These are phyloP conservation scores for Aporophyla nigra DNA, from an alignment of 2,888 invertebrate genomes.

Conservation along the genomic window DNA sequence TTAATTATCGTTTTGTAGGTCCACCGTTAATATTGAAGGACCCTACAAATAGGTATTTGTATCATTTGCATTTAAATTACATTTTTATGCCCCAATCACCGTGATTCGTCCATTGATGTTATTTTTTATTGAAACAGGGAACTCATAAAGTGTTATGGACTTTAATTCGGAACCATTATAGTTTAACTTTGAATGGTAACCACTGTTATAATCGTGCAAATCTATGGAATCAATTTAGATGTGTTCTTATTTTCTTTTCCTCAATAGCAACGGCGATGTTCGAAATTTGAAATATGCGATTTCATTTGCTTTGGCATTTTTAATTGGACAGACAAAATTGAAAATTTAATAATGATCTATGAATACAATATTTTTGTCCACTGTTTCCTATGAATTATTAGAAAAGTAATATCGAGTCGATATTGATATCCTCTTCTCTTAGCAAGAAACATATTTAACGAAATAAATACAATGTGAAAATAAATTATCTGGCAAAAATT, in stretches of 20 bases:
- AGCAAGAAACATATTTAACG: too few relatives aligned
- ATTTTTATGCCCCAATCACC: slow-evolving; percentile 67
- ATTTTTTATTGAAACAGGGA: slow-evolving; percentile 53
- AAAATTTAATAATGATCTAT: too few relatives aligned
- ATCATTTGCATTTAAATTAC: slow-evolving; percentile 76
- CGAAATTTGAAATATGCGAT: not conserved
- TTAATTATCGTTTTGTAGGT: slow-evolving; percentile 30
- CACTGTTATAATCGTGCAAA: slow-evolving; percentile 12
- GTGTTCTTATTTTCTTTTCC: not conserved
- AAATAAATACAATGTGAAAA: too few relatives aligned
- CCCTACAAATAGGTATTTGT: slow-evolving; percentile 24
- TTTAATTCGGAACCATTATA: slow-evolving; percentile 11
- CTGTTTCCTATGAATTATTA: not conserved
- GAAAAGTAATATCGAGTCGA: not conserved
- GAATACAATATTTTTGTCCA: not conserved
- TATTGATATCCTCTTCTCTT: not conserved
- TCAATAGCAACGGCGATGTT: not conserved
- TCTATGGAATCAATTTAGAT: slow-evolving; percentile 12
- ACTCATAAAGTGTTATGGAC: slow-evolving; percentile 33
- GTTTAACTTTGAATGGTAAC: slow-evolving; percentile 18
- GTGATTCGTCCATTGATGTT: slow-evolving; percentile 62
- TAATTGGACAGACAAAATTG: not conserved
- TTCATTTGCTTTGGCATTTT: not conserved
- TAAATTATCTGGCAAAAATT: too few relatives aligned
- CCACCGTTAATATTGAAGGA: slow-evolving; percentile 33